Evolutionary conservation across 2,113 vertebrate species (phyloP), one percentile per base, ranked within the genome.

Genomic region (Tringa solitaria): DNA sequence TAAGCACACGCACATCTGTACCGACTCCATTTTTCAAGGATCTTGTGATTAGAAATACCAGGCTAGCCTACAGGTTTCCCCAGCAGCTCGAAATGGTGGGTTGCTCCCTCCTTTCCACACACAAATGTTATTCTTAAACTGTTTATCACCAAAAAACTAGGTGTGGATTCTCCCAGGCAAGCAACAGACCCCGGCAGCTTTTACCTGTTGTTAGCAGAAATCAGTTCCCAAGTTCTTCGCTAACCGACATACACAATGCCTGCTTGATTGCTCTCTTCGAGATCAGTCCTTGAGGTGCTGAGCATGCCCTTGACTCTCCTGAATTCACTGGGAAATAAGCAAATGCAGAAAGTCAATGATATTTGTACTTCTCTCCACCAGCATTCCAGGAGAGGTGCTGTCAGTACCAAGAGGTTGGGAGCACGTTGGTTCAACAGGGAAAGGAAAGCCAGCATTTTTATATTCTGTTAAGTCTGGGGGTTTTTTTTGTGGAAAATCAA

Each of bases 381-480:
- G 9, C 3, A 0, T 27, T 69, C 37, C 63, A 37, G 43, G 16
- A 81, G 83, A 76, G 78, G 16, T 4, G 4, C 63, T 73, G 68
- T 27, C 53, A 22, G 32, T 1, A 69, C 46, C 24, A 1, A 37
- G 56, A 59, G 54, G 22, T 12, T n/a, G 37, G 59, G 64, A 86
- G 46, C 41, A 3, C 0, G 0, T 28, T 39, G 18, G 32, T 57
- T 84, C 68, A 11, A 7, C 19, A 14, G 27, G 26, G 24, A 20
- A 43, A 73, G 63, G 4, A 28, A 54, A 85, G 12, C 33, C 9
- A 2, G 37, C 37, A 2, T 23, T 67, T 51, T 64, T 24, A 1
- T 27, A 3, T 14, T 23, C 28, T 22, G 10, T 16, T 51, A 35
- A 24, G 78, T 27, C 57, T 30, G 53, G 53, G 11, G 5, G 12